Evolutionary conservation across 2,888 invertebrate species (phyloP).

Genomic region (Gisinianus flammeolus): DNA sequence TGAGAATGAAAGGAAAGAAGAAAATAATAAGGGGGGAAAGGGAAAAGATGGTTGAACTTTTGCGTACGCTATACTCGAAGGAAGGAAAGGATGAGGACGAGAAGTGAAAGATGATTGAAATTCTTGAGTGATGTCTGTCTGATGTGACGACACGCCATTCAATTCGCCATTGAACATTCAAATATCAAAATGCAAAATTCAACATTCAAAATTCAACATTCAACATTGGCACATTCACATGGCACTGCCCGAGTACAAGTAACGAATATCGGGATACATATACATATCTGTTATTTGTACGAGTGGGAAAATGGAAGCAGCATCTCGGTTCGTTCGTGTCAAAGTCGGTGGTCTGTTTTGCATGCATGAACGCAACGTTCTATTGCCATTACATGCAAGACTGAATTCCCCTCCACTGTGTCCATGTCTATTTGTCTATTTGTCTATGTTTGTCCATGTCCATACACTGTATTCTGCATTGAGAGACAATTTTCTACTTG

Average conservation of each 20-base stretch:
- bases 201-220: not conserved
- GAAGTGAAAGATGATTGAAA: not conserved
- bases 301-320: not conserved
- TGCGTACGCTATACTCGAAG: not conserved
- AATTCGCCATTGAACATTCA: not conserved
- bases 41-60: not conserved
- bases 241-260: not conserved
- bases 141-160: not conserved
- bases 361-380: not conserved
- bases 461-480: no score
- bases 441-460: no score
- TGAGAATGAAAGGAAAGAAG: not conserved
- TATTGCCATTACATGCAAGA: not conserved
- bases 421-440: no score
- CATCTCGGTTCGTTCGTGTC: not conserved
- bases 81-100: not conserved
- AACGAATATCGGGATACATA: no score
- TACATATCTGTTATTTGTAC: no score
- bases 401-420: no score
- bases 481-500: no score
- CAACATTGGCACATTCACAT: not conserved
- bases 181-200: not conserved
- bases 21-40: not conserved
- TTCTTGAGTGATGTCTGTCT: not conserved
- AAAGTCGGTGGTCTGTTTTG: constrained; percentile 15